Conservation (phyloP, 2,797 vertebrate species). For the Paratrypauchen microcephalus region DNA sequence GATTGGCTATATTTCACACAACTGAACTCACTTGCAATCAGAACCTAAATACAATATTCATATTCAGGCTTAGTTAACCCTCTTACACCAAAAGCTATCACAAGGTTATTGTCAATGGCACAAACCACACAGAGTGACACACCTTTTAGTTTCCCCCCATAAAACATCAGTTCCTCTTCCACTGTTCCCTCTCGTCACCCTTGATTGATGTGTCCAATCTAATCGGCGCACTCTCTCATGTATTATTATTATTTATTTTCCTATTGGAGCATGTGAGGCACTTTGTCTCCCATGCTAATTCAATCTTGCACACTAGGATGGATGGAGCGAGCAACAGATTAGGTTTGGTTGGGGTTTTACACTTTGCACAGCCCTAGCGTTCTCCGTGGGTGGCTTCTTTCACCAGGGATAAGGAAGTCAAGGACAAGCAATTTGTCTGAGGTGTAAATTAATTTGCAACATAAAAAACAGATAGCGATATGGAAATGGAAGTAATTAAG, state of each 20-base stretch:
- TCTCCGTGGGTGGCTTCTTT: constrained; percentile 34
- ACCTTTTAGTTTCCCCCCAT: constrained; percentile 24
- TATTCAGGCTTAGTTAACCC: constrained; percentile 41
- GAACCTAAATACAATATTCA: constrained; percentile 9
- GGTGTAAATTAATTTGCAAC: constrained; percentile 74
- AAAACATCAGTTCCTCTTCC: constrained; percentile 24
- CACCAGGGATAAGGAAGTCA: constrained; percentile 57
- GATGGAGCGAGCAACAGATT: constrained; percentile 57
- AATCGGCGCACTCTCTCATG: constrained; percentile 36
- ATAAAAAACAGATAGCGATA: constrained; percentile 66
- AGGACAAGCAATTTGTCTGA: constrained; percentile 72
- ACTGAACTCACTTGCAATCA: neutral
- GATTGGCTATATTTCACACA: neutral
- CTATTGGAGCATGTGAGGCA: constrained; percentile 35
- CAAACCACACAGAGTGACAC: constrained; percentile 13
- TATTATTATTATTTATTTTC: constrained; percentile 58
- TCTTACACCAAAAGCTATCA: constrained; percentile 50
- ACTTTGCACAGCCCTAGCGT: constrained; percentile 27
- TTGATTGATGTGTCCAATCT: constrained; percentile 58
- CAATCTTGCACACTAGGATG: constrained; percentile 38
- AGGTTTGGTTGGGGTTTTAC: constrained; percentile 35
- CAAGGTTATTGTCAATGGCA: constrained; percentile 49
- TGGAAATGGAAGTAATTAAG: constrained; percentile 79
- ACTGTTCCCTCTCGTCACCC: constrained; percentile 18
- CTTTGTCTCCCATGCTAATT: constrained; percentile 55